Base-by-base conservation (phyloP, 2,113 vertebrate species). In the Vicugna pacos region DNA sequence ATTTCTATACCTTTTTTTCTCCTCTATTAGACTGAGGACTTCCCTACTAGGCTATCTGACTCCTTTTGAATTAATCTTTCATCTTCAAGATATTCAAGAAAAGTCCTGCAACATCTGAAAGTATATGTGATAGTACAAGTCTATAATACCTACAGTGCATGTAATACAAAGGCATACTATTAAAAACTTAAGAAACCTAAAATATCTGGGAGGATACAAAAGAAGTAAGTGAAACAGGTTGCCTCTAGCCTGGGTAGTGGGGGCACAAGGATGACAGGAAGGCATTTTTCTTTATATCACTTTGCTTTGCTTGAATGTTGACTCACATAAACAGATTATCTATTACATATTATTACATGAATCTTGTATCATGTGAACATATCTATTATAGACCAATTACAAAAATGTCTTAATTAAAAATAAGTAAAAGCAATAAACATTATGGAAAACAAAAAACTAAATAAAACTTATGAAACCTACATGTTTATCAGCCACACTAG, bases 1-100 rank as follows among this genome's bases (percentile, higher is more conserved):
- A 81, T 72, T 88, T 94, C 56, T 64, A 67, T 42, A 90, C 1
- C 38, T 79, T 83, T 67, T 89, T 91, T 81, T 30, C 62, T 75
- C 80, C 56, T 93, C 38, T 77, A 48, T 56, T 81, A 91, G 32
- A 67, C 50, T 72, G 17, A 93, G 17, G 5, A 50, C 42, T 94
- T 81, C 50, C 48, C 42, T 64, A 58, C 28, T 64, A 91, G 48
- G 5, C n/a, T 94, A 64, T 38, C 32, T 89, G 48, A 69, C 28
- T 52, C 46, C 42, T 81, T 96, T 26, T 85, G 32, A 96, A 89
- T 81, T 93, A 93, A 95, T 72, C 42, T 56, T 85, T 75, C n/a
- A 86, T 56, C 22, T 54, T 91, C 54, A 85, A 81, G n/a, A 87
- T 32, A 70, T 3, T 90, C 7, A 73, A 60, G 52, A 56, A 72